Evolutionary conservation across 2,797 vertebrate species (phyloP), one percentile per base, ranked within the genome.

Genomic region (Enteromius fasciolatus): DNA sequence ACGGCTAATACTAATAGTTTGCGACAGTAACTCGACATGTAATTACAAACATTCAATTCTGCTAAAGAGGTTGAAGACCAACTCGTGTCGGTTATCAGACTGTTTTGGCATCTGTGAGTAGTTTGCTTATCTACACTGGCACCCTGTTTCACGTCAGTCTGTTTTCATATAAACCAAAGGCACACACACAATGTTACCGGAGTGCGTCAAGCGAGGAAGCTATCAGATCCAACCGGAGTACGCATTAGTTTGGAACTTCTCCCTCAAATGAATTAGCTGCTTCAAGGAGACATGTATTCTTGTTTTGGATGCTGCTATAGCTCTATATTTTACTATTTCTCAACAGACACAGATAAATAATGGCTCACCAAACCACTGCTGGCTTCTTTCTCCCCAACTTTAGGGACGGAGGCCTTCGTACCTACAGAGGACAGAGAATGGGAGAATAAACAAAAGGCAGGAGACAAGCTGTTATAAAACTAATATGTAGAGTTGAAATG

Each of bases 301-400:
- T 10, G 25, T 50, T 50, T 46, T 33, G 59, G 36, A 46, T 20
- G 44, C 70, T 73, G 44, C 70, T 33, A 52, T 12, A 18, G 39
- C 20, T 46, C 12, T 50, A 23, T 44, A 25, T 79, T 68, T 68
- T 1, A 17, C 64, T 9, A 11, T 25, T 12, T 52, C 52, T 59
- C 48, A 8, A 25, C 17, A 41, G 20, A 73, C 41, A 39, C 20
- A 61, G 4, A 36, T 74, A 52, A 64, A 36, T 14, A 66, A 76
- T 61, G 11, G 87, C 93, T 92, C 88, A 95, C 95, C 92, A 87
- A 90, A 90, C 90, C 87, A 90, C 92, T 92, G 87, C 81, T 90
- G 84, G 90, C 90, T 59, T 92, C 89, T 89, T 93, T 94, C 76
- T 94, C 92, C 84, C 90, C 63, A 79, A 91, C 92, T 74, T 91